These are phyloP conservation scores for Etheostoma spectabile DNA, from an alignment of 2,113 vertebrate genomes.

Conservation along the genomic window DNA sequence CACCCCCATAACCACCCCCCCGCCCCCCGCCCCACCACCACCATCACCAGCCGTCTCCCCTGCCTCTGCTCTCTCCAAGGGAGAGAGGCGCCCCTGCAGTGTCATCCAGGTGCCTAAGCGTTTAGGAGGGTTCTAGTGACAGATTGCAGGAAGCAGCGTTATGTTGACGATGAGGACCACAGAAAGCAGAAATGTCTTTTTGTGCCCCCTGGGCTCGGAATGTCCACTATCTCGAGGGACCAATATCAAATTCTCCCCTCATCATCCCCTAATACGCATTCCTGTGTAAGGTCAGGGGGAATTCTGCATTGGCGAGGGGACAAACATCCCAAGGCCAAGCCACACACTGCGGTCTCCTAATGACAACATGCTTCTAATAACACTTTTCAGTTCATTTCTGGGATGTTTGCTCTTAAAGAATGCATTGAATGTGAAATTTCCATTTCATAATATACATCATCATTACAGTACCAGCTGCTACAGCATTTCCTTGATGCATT, in stretches of 20 bases:
- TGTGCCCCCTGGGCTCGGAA: constrained; percentile 84
- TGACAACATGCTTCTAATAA: constrained; percentile 11
- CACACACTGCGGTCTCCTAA: constrained; percentile 24
- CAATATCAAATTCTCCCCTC: constrained; percentile 88
- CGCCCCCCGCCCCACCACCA: not conserved
- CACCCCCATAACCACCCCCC: too few species aligned
- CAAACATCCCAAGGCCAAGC: constrained; percentile 53
- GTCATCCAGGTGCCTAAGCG: constrained; percentile 85
- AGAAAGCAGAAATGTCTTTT: constrained; percentile 87
- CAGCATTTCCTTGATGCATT: not conserved
- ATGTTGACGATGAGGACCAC: constrained; percentile 81
- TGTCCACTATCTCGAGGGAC: constrained; percentile 85
- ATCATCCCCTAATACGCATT: constrained; percentile 83
- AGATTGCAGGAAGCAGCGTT: constrained; percentile 87
- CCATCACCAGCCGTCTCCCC: constrained; percentile 10
- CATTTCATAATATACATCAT: not conserved
- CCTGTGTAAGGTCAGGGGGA: constrained; percentile 83
- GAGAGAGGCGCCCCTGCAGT: constrained; percentile 79
- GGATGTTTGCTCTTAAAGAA: not conserved
- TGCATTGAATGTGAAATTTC: not conserved
- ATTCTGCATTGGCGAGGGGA: constrained; percentile 69
- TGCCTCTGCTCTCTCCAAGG: constrained; percentile 59
- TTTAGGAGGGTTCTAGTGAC: constrained; percentile 86
- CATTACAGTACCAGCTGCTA: not conserved
- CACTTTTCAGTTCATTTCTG: not conserved